Evolutionary conservation across 2,113 vertebrate genomes (phyloP), one percentile per base, ranked within the genome.

Genomic region (Ctenomys sociabilis): DNA sequence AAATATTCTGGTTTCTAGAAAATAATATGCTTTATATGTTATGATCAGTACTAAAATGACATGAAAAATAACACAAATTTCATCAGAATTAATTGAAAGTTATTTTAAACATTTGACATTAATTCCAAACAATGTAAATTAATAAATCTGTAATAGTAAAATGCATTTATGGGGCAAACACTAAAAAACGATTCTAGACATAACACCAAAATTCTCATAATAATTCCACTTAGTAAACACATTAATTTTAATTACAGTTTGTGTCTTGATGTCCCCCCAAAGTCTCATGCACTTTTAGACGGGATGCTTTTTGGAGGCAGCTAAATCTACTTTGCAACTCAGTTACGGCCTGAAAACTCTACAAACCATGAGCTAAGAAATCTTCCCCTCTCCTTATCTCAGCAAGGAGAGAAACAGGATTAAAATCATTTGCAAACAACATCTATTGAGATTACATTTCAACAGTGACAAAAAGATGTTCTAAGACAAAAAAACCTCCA

Each of bases 1-100:
- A 37, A 94, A 95, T 88, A 88, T 43, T 90, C 24, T 80, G 10
- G 37, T 73, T 96, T 91, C 45, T 52, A 88, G 16, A 95, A 95
- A 91, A 68, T 66, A 86, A 91, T 89, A 43, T 94, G 35, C 19
- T 94, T 94, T 86, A 35, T n/a, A 81, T 73, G 30, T 91, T 80
- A 96, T 54, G 95, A 78, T 81, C 45, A 91, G 43, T 86, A 95
- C 22, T 85, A 77, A 88, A 30, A 32, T 72, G 28, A 52, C 7
- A 93, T 63, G 28, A 40, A 90, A 84, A 93, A 92, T 26, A 86
- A 13, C 40, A 91, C 40, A 91, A 82, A 88, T 75, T 93, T 90
- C 9, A 13, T 80, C 49, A 59, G 37, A 96, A 81, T 83, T 83
- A 95, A 22, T 86, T 30, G 75, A 96, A 96, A 72, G 5, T 54